Conservation (phyloP, 2,797 vertebrate genomes). For the Anomalospiza imberbis region DNA sequence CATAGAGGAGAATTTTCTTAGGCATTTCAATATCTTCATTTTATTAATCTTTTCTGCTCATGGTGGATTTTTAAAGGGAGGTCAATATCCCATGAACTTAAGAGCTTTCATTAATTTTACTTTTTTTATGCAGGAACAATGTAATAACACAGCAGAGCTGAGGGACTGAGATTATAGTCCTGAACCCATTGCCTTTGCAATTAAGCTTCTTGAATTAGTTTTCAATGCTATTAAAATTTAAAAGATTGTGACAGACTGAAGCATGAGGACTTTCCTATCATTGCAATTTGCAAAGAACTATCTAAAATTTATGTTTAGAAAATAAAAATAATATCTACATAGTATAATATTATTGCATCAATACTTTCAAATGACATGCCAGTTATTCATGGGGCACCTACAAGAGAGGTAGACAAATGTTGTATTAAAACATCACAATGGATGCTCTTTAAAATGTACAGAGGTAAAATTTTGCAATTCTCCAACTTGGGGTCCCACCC, state of each 20-base stretch:
- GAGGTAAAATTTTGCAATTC: background rate
- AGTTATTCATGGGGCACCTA: background rate
- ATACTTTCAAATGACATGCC: background rate
- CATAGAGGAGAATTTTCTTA: background rate
- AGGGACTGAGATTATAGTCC: background rate
- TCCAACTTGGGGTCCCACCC: background rate
- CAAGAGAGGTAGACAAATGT: background rate
- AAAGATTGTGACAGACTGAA: background rate
- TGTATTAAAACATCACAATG: background rate
- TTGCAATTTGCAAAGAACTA: background rate
- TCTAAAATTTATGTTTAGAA: background rate
- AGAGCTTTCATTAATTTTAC: background rate
- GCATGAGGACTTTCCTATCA: background rate
- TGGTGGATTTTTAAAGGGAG: background rate
- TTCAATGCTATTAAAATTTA: background rate
- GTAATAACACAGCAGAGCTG: background rate
- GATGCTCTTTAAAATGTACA: background rate
- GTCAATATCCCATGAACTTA: background rate
- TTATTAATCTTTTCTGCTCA: background rate
- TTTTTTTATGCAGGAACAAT: background rate
- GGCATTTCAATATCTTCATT: background rate
- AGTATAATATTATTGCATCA: background rate
- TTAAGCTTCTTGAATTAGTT: background rate
- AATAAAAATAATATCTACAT: conserved; percentile 6
- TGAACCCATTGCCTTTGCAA: background rate